Base-by-base conservation (phyloP, 2,888 invertebrate species). In the Drosophila monieri region DNA sequence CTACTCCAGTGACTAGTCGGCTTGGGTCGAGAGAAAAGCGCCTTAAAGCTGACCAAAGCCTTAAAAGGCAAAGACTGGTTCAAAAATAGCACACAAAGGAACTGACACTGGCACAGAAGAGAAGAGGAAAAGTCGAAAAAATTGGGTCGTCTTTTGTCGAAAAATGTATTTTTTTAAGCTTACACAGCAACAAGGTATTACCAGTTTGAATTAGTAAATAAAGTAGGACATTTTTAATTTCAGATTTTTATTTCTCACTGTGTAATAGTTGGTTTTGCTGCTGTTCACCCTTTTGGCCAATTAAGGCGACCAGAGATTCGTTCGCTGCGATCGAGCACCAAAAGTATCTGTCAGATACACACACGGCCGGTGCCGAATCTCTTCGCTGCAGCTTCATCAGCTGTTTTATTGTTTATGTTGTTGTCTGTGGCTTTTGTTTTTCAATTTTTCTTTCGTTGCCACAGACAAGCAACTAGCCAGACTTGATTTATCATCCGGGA, bases 401-500 rank as follows among this genome's bases (percentile, higher is more conserved):
- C 88, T 86, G 89, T 88, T 89, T 46, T 18, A 58, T 37, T 70
- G 58, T 67, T 58, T 80, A 74, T 78, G 77, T 87, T 87, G 80
- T 80, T 84, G 71, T 75, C 76, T 80, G 74, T 74, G 68, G 60
- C 64, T 64, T 67, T 74, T 74, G 54, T 59, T 68, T 73, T 55
- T 74, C 49, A 56, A 73, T 61, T 64, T 65, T 66, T 77, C 49
- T 72, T 73, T 64, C 46, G 64, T 75, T 69, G 41, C 58, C 61
- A 59, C 48, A 56, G 53, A 62, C 70, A 77, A 72, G 48, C 52
- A 49, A 61, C 72, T 72, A 55, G 67, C 68, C 71, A 70, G 71
- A 80, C 88, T 78, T 80, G 80, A 87, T 84, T 85, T 84, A 88
- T 86, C 46, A 70, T 41, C 64, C 46, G 44, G 51, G 46, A 43